These are phyloP conservation scores for Loris lydekkerianus DNA, from an alignment of 2,797 vertebrate genomes.

Conservation along the genomic window DNA sequence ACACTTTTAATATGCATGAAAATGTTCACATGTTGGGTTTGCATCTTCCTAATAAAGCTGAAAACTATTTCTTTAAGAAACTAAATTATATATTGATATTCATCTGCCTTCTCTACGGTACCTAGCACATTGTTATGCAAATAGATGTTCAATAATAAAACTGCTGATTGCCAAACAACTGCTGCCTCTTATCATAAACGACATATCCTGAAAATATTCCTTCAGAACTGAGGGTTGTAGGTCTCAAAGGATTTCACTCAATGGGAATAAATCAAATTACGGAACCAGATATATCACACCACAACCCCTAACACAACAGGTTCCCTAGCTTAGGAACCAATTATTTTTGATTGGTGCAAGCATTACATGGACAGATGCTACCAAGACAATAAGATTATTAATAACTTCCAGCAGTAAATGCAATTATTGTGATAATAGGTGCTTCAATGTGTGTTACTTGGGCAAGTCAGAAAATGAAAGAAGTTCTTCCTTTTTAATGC, in stretches of 20 bases:
- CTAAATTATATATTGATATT: neutral
- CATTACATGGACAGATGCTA: constrained; percentile 46
- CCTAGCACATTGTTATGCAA: constrained; percentile 20
- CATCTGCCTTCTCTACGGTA: neutral
- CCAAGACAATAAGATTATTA: constrained; percentile 69
- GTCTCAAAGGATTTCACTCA: constrained; percentile 70
- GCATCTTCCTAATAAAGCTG: neutral
- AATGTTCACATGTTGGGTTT: neutral
- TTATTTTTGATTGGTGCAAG: constrained; percentile 74
- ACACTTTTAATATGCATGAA: neutral
- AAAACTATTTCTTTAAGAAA: constrained; percentile 47
- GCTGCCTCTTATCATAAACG: constrained; percentile 15
- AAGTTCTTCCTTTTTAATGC: neutral
- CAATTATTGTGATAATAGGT: constrained; percentile 65
- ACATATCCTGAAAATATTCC: constrained; percentile 19
- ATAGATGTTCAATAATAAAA: constrained; percentile 64
- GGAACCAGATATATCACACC: constrained; percentile 35
- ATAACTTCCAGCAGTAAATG: constrained; percentile 70
- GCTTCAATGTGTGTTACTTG: neutral
- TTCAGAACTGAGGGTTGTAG: constrained; percentile 17
- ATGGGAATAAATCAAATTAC: constrained; percentile 56
- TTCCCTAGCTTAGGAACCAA: constrained; percentile 55
- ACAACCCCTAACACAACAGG: neutral
- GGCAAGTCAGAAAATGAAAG: neutral
- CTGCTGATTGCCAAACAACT: constrained; percentile 21